These are phyloP conservation scores for Psix sp. DNA, from an alignment of 1,140 invertebrate genomes.

Conservation along the genomic window DNA sequence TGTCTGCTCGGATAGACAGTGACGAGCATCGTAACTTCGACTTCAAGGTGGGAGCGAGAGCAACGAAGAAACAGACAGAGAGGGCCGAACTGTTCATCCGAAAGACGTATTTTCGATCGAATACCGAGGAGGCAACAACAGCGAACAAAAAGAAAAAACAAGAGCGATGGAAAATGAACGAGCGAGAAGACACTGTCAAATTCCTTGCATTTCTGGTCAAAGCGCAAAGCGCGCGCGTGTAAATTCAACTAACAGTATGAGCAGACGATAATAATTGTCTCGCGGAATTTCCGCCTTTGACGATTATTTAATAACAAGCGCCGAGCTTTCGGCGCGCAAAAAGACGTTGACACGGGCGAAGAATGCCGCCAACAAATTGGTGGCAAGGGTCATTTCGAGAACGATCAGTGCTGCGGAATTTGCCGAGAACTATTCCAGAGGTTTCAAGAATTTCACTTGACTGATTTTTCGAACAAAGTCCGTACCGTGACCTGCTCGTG, in stretches of 20 bases:
- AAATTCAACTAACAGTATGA: slow-evolving; percentile 19
- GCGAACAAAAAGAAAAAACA: slow-evolving; percentile 47
- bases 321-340: slow-evolving; percentile 19
- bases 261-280: slow-evolving; percentile 18
- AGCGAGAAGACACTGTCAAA: slow-evolving; percentile 55
- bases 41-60: slow-evolving; percentile 25
- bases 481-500: slow-evolving; percentile 33
- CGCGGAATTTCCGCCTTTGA: slow-evolving; percentile 24
- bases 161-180: slow-evolving; percentile 40
- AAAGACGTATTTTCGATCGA: slow-evolving; percentile 56
- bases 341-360: slow-evolving; percentile 42
- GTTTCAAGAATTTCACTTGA: slow-evolving; percentile 45
- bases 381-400: slow-evolving; percentile 67
- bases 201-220: slow-evolving; percentile 68
- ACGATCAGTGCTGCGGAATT: slow-evolving; percentile 58
- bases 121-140: slow-evolving; percentile 42
- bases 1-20: slow-evolving; percentile 78
- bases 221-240: slow-evolving; percentile 16
- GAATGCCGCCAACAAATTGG: slow-evolving; percentile 69
- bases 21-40: slow-evolving; percentile 67
- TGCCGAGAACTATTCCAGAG: slow-evolving; percentile 37
- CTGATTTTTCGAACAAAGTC: slow-evolving; percentile 47
- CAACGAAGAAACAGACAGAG: slow-evolving; percentile 17
- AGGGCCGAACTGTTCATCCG: slow-evolving; percentile 44
- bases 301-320: slow-evolving; percentile 34